Evolutionary conservation across 2,797 vertebrate genomes (phyloP), one percentile per base, ranked within the genome.

Genomic region (Protosalanx chinensis): DNA sequence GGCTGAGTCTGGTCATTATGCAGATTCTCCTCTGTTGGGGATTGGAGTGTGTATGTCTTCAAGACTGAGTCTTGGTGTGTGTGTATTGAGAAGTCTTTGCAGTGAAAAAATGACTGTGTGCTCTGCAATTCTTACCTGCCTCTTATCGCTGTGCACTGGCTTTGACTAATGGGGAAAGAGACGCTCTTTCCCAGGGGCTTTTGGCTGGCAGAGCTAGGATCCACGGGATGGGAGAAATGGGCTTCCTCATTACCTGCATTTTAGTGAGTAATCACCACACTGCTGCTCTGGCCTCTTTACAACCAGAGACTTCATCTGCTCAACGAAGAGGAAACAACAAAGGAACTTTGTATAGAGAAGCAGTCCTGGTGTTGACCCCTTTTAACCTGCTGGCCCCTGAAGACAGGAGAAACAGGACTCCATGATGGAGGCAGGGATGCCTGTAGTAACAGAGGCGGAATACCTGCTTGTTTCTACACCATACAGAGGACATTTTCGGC

Each of bases 241-340:
- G 41, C 37, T 41, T 67, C 57, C 41, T 33, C n/a, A 41, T n/a
- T 75, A 62, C 27, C 5, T 15, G 51, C 58, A 29, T 56, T 6
- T 30, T 69, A 67, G 35, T 70, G 10, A 69, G 58, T 51, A 81
- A 66, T 71, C 71, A 79, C 85, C 80, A 85, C 79, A 82, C 72
- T 76, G 76, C 60, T 6, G 41, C 76, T 79, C 70, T 69, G 30
- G 70, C 71, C 72, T 81, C 82, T 86, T 82, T 87, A 78, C 81
- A 77, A 68, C 70, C 72, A 15, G 18, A 82, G 60, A 72, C 69
- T 78, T 81, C 71, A 76, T 79, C 72, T 35, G 20, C 57, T 32
- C 20, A 27, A 72, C 16, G 59, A 27, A 30, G 32, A 16, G 64
- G 58, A 41, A 69, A 29, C 57, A 67, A 72, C 30, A 20, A n/a